phyloP scores from a whole-genome alignment of 2,888 invertebrate species.

The Lordiphosa andalusiaca region DNA sequence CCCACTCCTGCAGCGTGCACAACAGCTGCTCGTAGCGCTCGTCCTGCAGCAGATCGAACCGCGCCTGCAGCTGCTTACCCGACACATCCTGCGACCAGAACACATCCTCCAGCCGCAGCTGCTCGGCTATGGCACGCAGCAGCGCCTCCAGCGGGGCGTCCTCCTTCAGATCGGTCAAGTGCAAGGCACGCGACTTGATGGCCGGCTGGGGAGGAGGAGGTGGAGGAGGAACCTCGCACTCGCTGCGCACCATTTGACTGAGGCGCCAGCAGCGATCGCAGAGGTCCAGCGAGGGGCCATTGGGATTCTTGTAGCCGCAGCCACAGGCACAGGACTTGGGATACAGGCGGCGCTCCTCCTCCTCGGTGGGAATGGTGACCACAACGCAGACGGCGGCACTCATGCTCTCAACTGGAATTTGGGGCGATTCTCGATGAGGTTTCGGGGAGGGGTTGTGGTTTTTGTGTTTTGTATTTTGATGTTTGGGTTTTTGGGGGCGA shows the following conservation, averaged over 20 bases:
- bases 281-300: neutral
- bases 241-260: constrained; percentile 2
- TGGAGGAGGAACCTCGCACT: neutral
- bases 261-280: constrained; percentile 24
- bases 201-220: neutral
- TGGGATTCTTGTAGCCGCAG: constrained; percentile 14
- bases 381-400: constrained; percentile 81
- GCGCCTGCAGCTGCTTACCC: constrained; percentile 81
- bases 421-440: too few species aligned
- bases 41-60: constrained; percentile 83
- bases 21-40: constrained; percentile 83
- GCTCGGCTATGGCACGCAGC: constrained; percentile 81
- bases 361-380: constrained; percentile 82
- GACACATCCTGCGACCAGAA: constrained; percentile 82
- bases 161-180: constrained; percentile 7
- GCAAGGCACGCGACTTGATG: neutral
- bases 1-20: constrained; percentile 82
- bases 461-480: neutral
- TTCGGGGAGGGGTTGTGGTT: too few species aligned
- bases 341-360: constrained; percentile 78
- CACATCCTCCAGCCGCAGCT: constrained; percentile 82
- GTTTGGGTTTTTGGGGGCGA: too few species aligned
- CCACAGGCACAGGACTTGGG: constrained; percentile 3
- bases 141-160: constrained; percentile 73
- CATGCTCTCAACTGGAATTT: constrained; percentile 19